Conservation (phyloP, 2,113 vertebrate species). For the Megaceryle torquata region DNA sequence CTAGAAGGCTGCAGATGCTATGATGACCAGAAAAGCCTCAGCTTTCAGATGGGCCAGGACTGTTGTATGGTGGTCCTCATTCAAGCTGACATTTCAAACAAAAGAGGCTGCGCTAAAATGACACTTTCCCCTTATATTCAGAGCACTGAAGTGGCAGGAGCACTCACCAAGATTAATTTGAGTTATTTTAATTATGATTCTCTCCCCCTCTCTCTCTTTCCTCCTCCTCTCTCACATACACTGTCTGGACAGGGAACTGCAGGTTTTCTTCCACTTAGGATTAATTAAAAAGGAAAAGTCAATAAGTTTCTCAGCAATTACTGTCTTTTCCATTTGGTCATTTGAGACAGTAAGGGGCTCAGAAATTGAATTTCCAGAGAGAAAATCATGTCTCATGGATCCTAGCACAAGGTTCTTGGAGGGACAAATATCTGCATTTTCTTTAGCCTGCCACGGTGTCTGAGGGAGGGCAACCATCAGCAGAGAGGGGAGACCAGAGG, state of each 20-base stretch:
- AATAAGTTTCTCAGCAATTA: conserved; percentile 50
- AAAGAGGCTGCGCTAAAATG: background rate
- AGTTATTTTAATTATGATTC: conserved; percentile 67
- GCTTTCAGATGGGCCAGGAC: background rate
- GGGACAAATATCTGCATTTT: background rate
- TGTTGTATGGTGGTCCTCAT: background rate
- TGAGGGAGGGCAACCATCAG: background rate
- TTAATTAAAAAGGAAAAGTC: conserved; percentile 68
- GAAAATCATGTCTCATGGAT: conserved; percentile 22
- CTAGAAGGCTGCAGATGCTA: background rate
- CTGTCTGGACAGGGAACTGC: conserved; percentile 20
- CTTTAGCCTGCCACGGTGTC: background rate
- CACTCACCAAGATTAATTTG: conserved; percentile 45
- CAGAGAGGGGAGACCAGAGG: background rate
- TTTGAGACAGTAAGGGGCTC: conserved; percentile 13
- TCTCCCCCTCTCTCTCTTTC: background rate
- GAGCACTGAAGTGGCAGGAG: conserved; percentile 33
- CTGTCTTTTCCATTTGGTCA: conserved; percentile 44
- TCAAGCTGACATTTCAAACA: background rate
- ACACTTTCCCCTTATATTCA: background rate
- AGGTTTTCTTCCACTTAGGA: conserved; percentile 63
- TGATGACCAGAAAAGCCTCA: background rate
- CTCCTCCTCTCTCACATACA: background rate
- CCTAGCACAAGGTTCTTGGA: background rate
- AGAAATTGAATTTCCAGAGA: conserved; percentile 53